Conservation (phyloP, 2,113 vertebrate species). For the Amphiprion ocellaris region DNA sequence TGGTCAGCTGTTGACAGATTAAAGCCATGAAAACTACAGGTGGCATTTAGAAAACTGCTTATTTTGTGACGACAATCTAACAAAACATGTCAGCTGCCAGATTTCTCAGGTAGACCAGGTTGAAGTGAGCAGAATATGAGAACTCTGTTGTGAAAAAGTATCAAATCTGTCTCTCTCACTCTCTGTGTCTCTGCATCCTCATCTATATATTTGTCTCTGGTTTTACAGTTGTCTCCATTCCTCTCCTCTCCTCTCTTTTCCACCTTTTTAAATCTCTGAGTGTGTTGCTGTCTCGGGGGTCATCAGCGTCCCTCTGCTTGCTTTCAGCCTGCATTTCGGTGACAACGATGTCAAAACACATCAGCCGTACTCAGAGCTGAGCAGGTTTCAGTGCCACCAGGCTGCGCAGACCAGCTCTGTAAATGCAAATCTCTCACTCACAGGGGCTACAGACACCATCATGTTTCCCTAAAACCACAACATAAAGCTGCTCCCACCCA, state of each 20-base stretch:
- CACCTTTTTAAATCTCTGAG: conserved; percentile 20
- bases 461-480: conserved; percentile 26
- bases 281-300: conserved; percentile 44
- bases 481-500: conserved; percentile 32
- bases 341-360: conserved; percentile 75
- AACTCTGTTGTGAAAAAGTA: conserved; percentile 24
- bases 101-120: conserved; percentile 8
- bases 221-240: conserved; percentile 17
- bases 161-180: background rate
- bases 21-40: conserved; percentile 62
- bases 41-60: conserved; percentile 77
- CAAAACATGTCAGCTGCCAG: conserved; percentile 38
- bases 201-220: conserved; percentile 1
- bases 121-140: conserved; percentile 25
- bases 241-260: conserved; percentile 7
- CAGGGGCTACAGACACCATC: conserved; percentile 30
- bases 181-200: background rate
- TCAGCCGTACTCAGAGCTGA: conserved; percentile 56
- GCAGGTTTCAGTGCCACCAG: conserved; percentile 62
- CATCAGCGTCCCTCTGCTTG: conserved; percentile 49
- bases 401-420: conserved; percentile 50
- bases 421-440: conserved; percentile 56
- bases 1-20: conserved; percentile 56
- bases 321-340: conserved; percentile 67
- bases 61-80: conserved; percentile 59